Base-by-base conservation (phyloP, 1,140 invertebrate genomes). In the Streblospio benedicti region DNA sequence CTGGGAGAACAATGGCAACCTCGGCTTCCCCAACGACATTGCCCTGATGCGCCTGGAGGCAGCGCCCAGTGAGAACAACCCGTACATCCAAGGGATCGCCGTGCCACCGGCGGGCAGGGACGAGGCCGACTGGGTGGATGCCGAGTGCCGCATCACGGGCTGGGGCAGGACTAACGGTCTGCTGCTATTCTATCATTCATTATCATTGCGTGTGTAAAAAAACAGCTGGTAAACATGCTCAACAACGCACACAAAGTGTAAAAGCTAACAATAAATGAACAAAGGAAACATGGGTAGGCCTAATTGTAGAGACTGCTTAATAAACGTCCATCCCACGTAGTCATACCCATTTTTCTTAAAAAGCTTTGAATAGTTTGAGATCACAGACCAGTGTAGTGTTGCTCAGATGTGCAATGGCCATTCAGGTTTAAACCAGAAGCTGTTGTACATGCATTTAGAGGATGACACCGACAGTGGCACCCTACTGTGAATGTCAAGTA, bases 1-100 rank as follows among this genome's bases (percentile, higher is more conserved):
- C 20, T 55, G 23, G 20, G 20, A 18, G 5, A 4, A 16, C 5
- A 20, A 55, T 35, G 50, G 51, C 33, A 33, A 51, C 0, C 28
- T 27, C 0, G 59, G 59, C 50, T 60, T 27, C 49, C 59, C 59
- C 3, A 60, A 60, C 30, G 59, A 60, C 59, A 27, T 60, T 6
- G 59, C 50, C 41, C 14, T 41, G 32, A 59, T 60, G 18, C 27
- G 16, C 4, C 33, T 51, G 51, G 28, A 14, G 14, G 38, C 38
- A 4, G n/a, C 59, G 14, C 23, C 35, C 35, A 51, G 55, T n/a
- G 14, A 33, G 16, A 32, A 6, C 6, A 56, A 32, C 25, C 20
- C 12, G 14, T 44, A 50, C 16, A 33, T 59, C n/a, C 27, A n/a
- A 20, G 44, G 25, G 5, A 51, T 44, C 4, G 33, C 33, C 30